Conservation (phyloP, 92 coral and sea anemone species). For the Galaxea fascicularis region DNA sequence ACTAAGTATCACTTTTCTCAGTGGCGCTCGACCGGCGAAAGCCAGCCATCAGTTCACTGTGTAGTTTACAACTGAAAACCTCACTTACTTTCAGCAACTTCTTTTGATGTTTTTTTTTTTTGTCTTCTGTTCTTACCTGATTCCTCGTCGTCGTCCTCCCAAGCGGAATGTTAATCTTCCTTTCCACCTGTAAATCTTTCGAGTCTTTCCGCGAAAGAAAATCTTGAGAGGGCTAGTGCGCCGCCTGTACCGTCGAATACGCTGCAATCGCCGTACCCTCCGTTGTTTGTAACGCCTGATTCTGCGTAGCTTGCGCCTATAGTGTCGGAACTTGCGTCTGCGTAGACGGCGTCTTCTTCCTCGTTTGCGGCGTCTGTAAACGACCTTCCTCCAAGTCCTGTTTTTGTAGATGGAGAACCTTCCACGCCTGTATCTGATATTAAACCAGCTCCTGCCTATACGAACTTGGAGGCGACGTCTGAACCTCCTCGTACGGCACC, state of each 20-base stretch:
- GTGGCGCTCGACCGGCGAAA: no score
- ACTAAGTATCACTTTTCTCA: no score
- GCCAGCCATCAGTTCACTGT: no score
- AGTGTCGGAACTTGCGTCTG: constrained; percentile 37
- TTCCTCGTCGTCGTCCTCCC: constrained; percentile 41
- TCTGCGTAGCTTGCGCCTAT: constrained; percentile 17
- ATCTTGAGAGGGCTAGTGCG: constrained; percentile 21
- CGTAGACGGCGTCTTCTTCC: constrained; percentile 2
- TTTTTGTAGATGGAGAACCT: neutral
- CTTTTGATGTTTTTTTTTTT: no score
- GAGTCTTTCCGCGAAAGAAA: constrained; percentile 20
- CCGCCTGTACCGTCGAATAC: constrained; percentile 36
- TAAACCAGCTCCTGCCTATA: neutral
- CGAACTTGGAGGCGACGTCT: neutral
- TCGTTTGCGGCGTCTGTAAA: constrained; percentile 5
- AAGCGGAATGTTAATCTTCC: constrained; percentile 26
- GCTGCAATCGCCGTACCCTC: constrained; percentile 7
- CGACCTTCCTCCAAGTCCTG: constrained; percentile 19
- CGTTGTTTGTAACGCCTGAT: constrained; percentile 17
- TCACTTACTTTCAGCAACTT: no score
- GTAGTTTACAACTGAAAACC: no score
- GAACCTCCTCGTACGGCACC: constrained; percentile 6
- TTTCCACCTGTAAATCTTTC: constrained; percentile 26
- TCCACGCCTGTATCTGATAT: neutral
- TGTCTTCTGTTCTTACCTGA: constrained; percentile 21